Conservation (phyloP, 2,797 vertebrate genomes). For the Syngnathus rostellatus region DNA sequence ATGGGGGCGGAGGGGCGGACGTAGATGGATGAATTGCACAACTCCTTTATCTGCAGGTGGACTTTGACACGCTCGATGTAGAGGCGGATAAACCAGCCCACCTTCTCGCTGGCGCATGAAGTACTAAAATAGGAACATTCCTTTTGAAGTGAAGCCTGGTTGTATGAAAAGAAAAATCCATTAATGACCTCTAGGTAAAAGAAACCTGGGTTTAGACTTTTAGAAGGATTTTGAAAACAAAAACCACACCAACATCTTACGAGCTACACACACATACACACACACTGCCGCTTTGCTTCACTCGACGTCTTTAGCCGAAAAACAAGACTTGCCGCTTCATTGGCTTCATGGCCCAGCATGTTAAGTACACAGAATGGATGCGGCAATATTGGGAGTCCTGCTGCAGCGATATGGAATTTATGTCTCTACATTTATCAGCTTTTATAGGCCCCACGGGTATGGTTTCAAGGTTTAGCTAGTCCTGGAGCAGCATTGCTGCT, state of each 20-base stretch:
- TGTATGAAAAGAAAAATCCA: not conserved
- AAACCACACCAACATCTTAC: not conserved
- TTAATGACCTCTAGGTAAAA: not conserved
- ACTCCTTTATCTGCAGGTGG: conserved; percentile 50
- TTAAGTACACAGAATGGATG: conserved; percentile 42
- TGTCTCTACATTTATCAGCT: conserved; percentile 52
- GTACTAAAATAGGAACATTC: not conserved
- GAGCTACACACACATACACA: not conserved
- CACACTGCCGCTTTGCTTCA: conserved; percentile 44
- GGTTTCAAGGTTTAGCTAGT: conserved; percentile 44
- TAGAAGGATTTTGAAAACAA: not conserved
- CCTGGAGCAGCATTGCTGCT: conserved; percentile 24
- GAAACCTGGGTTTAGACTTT: not conserved
- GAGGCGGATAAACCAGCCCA: conserved; percentile 39
- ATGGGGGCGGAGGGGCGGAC: conserved; percentile 21
- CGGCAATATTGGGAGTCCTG: conserved; percentile 41
- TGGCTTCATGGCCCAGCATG: conserved; percentile 49
- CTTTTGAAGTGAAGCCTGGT: not conserved
- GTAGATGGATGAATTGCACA: conserved; percentile 54
- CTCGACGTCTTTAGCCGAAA: conserved; percentile 57
- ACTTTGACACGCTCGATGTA: conserved; percentile 53
- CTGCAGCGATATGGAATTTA: conserved; percentile 50
- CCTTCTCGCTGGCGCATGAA: conserved; percentile 8
- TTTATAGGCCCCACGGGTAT: conserved; percentile 46
- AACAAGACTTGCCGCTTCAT: conserved; percentile 47